phyloP scores from a whole-genome alignment of 2,113 vertebrate species.

The Antechinus stuartii region DNA sequence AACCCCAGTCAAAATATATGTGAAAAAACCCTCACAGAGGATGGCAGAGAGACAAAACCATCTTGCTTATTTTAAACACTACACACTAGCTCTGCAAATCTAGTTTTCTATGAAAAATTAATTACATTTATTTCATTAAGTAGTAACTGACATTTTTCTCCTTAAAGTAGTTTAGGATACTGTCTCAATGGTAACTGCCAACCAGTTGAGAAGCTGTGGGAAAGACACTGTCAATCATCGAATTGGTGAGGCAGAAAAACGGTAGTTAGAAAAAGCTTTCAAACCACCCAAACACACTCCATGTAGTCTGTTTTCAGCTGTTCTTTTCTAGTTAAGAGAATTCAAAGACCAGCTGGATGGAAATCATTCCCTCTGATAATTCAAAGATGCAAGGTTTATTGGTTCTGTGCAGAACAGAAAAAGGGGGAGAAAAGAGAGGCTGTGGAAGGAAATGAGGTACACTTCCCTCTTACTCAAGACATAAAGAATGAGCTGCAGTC shows the following conservation, averaged over 20 bases:
- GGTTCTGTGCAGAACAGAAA: slow-evolving; percentile 44
- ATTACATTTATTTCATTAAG: slow-evolving; percentile 71
- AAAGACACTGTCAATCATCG: slow-evolving; percentile 58
- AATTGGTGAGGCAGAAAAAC: slow-evolving; percentile 68
- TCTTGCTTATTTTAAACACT: slow-evolving; percentile 56
- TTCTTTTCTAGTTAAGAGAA: slow-evolving; percentile 63
- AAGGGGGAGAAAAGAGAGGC: slow-evolving; percentile 24
- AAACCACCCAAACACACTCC: slow-evolving; percentile 52
- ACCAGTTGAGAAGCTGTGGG: slow-evolving; percentile 24
- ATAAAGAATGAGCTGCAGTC: slow-evolving; percentile 20
- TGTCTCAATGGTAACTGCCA: slow-evolving; percentile 2
- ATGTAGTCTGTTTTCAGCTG: slow-evolving; percentile 51
- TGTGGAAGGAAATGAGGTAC: slow-evolving; percentile 59
- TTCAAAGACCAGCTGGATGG: slow-evolving; percentile 50
- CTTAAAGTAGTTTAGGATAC: slow-evolving; percentile 43
- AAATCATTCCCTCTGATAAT: slow-evolving; percentile 67
- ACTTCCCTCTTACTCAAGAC: background rate
- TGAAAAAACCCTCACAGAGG: background rate
- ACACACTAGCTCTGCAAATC: slow-evolving; percentile 23
- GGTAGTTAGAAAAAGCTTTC: slow-evolving; percentile 68
- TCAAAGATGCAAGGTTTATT: slow-evolving; percentile 67
- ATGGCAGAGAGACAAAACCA: slow-evolving; percentile 41
- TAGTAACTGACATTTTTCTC: slow-evolving; percentile 56
- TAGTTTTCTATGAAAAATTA: slow-evolving; percentile 70
- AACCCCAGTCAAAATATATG: background rate